Evolutionary conservation across 2,797 vertebrate genomes (phyloP), one percentile per base, ranked within the genome.

Genomic region (Anableps anableps): DNA sequence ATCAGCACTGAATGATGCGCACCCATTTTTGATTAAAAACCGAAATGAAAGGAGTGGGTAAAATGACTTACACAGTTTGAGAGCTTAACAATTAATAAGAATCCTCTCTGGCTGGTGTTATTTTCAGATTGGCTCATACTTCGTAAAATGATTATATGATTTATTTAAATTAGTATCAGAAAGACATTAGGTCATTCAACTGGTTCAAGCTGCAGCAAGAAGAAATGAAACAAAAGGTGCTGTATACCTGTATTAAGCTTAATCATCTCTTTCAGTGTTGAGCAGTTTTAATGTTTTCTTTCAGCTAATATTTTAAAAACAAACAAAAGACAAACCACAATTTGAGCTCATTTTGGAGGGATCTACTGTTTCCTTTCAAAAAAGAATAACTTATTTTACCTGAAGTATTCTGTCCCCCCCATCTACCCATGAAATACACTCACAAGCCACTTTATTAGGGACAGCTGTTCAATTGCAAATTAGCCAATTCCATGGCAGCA

Each of bases 231-330:
- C 45, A 31, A 38, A 81, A 62, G 29, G 41, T 53, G 50, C 23
- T 47, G 47, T 88, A 85, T 91, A 93, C 91, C 91, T 94, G 92
- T 85, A 86, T 75, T 79, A 81, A 82, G 82, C 53, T 88, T 81
- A 89, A 74, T 36, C 60, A 74, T 51, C 51, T 5, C 21, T 50
- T 50, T 53, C 51, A 26, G 51, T 87, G 11, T 60, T 55, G 8
- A n/a, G 26, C 23, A 9, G 53, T n/a, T n/a, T n/a, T n/a, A 45
- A 29, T 43, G 6, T 71, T 43, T 43, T 71, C 11, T 43, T 70
- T 41, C 19, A 45, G 41, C n/a, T 41, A 43, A 43, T 71, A 70
- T 23, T 11, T n/a, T n/a, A n/a, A n/a, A n/a, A n/a, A n/a, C n/a
- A n/a, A n/a, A n/a, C n/a, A n/a, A n/a, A n/a, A n/a, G n/a, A n/a